Evolutionary conservation across 2,797 vertebrate species (phyloP).

Genomic region (Sebastes matsubarae): DNA sequence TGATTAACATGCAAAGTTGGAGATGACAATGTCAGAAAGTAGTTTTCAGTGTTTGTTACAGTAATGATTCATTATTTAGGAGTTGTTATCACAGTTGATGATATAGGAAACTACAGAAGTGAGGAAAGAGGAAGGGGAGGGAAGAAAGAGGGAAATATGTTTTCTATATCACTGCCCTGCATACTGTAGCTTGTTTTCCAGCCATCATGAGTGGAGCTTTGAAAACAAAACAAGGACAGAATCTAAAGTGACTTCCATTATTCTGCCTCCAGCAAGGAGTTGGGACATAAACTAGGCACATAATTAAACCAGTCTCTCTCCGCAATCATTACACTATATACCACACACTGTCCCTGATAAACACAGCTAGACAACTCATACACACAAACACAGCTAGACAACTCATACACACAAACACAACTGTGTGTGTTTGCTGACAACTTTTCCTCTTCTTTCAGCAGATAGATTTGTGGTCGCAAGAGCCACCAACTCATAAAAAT

Average conservation of each 20-base stretch:
- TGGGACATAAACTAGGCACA: slow-evolving; percentile 27
- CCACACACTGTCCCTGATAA: neutral
- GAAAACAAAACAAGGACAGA: slow-evolving; percentile 12
- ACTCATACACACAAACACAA: neutral
- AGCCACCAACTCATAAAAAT: neutral
- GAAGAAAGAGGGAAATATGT: neutral
- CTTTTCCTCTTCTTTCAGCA: neutral
- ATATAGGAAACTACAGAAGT: neutral
- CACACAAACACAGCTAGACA: neutral
- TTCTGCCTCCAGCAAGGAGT: slow-evolving; percentile 1
- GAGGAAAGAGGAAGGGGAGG: neutral
- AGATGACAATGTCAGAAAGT: neutral
- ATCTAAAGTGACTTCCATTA: slow-evolving; percentile 21
- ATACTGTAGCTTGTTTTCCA: neutral
- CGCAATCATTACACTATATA: neutral
- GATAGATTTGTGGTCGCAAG: neutral
- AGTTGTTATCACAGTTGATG: neutral
- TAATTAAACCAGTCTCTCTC: slow-evolving; percentile 22
- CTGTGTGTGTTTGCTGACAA: slow-evolving; percentile 9
- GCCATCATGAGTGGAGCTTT: neutral
- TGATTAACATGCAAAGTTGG: neutral
- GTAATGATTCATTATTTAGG: neutral
- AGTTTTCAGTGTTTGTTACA: neutral
- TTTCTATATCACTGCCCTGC: neutral
- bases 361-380: neutral